These are phyloP conservation scores for Nasonia longicornis DNA, from an alignment of 1,140 invertebrate species.

Conservation along the genomic window DNA sequence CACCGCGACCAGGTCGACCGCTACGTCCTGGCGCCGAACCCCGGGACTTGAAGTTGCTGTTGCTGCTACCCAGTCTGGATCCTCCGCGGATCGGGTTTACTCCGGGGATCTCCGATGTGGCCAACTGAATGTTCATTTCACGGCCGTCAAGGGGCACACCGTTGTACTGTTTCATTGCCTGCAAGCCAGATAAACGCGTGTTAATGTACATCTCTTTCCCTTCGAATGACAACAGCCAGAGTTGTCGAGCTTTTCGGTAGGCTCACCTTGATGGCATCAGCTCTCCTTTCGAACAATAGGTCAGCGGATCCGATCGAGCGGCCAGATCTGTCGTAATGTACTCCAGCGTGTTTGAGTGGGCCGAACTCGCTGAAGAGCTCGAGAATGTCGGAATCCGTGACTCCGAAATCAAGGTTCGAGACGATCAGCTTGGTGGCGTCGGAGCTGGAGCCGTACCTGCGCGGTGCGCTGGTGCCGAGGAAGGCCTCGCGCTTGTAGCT, in stretches of 20 bases:
- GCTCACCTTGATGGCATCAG: slow-evolving; percentile 86
- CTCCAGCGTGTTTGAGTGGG: slow-evolving; percentile 90
- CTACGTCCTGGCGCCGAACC: neutral
- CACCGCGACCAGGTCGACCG: slow-evolving; percentile 10
- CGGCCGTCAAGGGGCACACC: slow-evolving; percentile 94
- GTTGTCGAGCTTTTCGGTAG: neutral
- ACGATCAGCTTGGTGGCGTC: slow-evolving; percentile 90
- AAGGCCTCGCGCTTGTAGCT: slow-evolving; percentile 42
- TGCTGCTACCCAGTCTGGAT: slow-evolving; percentile 56
- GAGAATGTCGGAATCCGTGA: slow-evolving; percentile 95
- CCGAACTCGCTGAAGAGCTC: slow-evolving; percentile 98
- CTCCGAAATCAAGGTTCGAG: slow-evolving; percentile 96
- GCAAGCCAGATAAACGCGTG: slow-evolving; percentile 35
- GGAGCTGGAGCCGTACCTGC: slow-evolving; percentile 58
- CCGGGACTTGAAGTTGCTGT: slow-evolving; percentile 31
- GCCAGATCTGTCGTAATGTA: slow-evolving; percentile 97
- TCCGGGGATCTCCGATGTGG: slow-evolving; percentile 79
- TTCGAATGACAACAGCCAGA: neutral
- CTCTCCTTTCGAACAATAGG: slow-evolving; percentile 92
- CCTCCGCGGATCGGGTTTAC: slow-evolving; percentile 59
- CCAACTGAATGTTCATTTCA: slow-evolving; percentile 94
- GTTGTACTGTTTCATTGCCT: slow-evolving; percentile 98
- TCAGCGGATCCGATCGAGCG: slow-evolving; percentile 96
- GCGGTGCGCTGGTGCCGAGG: slow-evolving; percentile 18
- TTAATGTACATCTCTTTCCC: neutral